Base-by-base conservation (phyloP, 2,888 invertebrate species). In the Leptogaster cylindrica region DNA sequence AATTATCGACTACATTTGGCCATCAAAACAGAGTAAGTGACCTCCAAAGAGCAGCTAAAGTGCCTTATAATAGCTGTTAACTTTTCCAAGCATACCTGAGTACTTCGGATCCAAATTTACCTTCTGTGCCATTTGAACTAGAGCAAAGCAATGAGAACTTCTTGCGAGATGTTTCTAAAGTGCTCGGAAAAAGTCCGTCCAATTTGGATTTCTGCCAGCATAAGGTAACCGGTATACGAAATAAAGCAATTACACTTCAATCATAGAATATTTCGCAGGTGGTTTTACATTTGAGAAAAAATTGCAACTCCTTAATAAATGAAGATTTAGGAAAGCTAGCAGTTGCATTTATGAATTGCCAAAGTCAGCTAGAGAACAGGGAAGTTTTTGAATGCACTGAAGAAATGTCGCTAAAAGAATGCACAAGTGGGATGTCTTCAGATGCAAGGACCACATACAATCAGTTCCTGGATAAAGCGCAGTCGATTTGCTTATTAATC, bases 371-470 rank as follows among this genome's bases (percentile, higher is more conserved):
- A 5, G 89, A 89, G 77, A 85, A 86, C 2, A 79, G 88, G 63
- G 80, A 81, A 71, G 81, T 83, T 31, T 88, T 82, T 76, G 83
- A 84, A 0, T 89, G 89, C 73, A 84, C 84, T 0, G 83, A 83
- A 36, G 79, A 83, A 68, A 89, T 89, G 88, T 27, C 25, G 10
- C n/a, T 71, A 5, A 64, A 31, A 25, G 69, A 70, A 6, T 89
- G 89, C 75, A 89, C 88, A 2, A 82, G 78, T 18, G 78, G 82
- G 33, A 89, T 89, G 88, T 87, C 88, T 75, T 77, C 85, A 2
- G 86, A 86, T 73, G 85, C 85, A 48, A 88, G 88, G 88, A 88
- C 88, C 74, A 84, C 86, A n/a, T 89, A 89, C 75, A 87, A 88
- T 76, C 81, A 88, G 58, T 85, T 88, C 79, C 85, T 85, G 70